Percentiles rank a stretch among this genome's conserved stretches.
Evolutionary conservation across 2,113 vertebrate species (phyloP).

Genomic region (Prochilodus magdalenae): DNA sequence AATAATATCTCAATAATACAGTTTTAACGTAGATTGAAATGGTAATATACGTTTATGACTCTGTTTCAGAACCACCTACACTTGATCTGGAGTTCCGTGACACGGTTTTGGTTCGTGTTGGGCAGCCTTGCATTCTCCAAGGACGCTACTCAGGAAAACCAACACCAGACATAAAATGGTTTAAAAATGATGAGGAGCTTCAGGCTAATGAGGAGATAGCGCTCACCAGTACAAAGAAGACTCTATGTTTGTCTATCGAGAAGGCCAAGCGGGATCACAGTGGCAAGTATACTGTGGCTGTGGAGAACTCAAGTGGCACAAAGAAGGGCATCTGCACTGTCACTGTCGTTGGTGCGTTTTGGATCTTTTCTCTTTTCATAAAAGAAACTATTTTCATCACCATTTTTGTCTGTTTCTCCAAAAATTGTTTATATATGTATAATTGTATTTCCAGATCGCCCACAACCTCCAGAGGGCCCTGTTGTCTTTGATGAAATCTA

Average conservation of each 20-base stretch:
- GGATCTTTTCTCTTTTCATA: conserved; percentile 19
- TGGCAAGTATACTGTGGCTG: conserved; percentile 86
- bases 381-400: neutral
- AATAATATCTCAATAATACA: neutral
- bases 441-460: conserved; percentile 82
- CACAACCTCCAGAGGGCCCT: conserved; percentile 92
- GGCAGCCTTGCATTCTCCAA: conserved; percentile 87
- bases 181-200: conserved; percentile 86
- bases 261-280: conserved; percentile 91
- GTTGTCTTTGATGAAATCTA: conserved; percentile 93
- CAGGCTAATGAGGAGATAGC: conserved; percentile 83
- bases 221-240: conserved; percentile 81
- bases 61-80: conserved; percentile 85
- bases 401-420: neutral
- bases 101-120: conserved; percentile 88
- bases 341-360: conserved; percentile 89
- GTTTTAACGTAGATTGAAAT: neutral
- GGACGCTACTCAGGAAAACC: conserved; percentile 91
- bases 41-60: neutral
- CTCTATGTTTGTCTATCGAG: conserved; percentile 83
- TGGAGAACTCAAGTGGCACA: conserved; percentile 89
- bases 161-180: conserved; percentile 86
- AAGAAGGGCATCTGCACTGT: conserved; percentile 90
- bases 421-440: neutral
- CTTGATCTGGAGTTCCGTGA: conserved; percentile 94